A percentile compares a stretch with the other conserved stretches of the same genome.
Evolutionary conservation across 2,797 vertebrate species (phyloP).

Genomic region (Gymnopithys bicolor): DNA sequence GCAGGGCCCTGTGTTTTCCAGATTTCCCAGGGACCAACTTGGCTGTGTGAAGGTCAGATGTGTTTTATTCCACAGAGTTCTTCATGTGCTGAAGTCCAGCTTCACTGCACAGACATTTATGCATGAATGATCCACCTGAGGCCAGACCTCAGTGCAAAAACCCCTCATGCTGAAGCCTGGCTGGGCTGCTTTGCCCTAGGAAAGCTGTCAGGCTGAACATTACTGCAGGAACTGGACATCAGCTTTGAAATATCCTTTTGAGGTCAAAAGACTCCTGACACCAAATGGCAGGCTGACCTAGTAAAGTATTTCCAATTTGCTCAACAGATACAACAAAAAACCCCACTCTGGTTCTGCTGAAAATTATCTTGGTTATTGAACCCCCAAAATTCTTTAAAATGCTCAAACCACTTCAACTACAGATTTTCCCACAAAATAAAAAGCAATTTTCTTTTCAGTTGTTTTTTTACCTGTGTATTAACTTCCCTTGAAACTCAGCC

Average conservation of each 20-base stretch:
- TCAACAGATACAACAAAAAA: neutral
- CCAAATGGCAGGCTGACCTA: neutral
- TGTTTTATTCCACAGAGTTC: neutral
- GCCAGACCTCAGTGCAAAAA: neutral
- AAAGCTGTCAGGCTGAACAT: neutral
- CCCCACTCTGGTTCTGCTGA: neutral
- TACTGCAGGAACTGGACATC: neutral
- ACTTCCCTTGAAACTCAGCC: neutral
- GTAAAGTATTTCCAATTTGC: neutral
- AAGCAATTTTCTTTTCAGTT: neutral
- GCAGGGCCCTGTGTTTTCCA: neutral
- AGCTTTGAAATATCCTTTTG: neutral
- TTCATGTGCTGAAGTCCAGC: neutral
- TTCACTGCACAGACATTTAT: neutral
- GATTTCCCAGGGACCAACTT: neutral
- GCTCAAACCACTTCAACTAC: neutral
- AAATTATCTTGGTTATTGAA: neutral
- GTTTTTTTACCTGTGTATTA: neutral
- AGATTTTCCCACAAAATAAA: neutral
- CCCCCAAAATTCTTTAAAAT: neutral
- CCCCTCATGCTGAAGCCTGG: neutral
- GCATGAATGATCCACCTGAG: neutral
- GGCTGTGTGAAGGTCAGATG: neutral
- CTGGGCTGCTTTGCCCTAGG: neutral
- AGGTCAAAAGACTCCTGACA: neutral